phyloP scores from a whole-genome alignment of 2,888 invertebrate species.

The Cephus runcator region DNA sequence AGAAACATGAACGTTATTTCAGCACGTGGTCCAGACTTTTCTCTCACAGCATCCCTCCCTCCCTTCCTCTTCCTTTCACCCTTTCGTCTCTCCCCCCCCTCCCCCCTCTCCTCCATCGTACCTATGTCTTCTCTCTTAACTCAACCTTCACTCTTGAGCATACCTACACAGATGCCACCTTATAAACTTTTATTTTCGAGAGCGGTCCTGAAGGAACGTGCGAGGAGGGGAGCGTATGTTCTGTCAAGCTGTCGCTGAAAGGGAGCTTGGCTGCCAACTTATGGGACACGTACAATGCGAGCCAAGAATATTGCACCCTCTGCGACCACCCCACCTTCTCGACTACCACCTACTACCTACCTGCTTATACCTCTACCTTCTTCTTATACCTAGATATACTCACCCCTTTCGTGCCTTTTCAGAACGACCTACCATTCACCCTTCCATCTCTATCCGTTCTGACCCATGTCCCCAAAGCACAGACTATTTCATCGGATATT shows the following conservation, averaged over 20 bases:
- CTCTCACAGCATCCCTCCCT: conserved; percentile 19
- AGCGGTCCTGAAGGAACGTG: conserved; percentile 25
- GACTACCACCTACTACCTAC: conserved; percentile 12
- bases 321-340: conserved; percentile 11
- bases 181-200: conserved; percentile 59
- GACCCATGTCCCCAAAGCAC: conserved; percentile 14
- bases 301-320: conserved; percentile 57
- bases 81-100: not conserved
- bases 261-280: conserved; percentile 60
- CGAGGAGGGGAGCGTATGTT: conserved; percentile 54
- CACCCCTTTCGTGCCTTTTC: not conserved
- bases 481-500: conserved; percentile 45
- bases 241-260: conserved; percentile 64
- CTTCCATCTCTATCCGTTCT: conserved; percentile 31
- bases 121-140: conserved; percentile 21
- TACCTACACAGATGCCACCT: conserved; percentile 42
- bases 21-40: conserved; percentile 52
- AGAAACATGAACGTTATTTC: conserved; percentile 57
- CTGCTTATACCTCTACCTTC: not conserved
- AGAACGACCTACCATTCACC: conserved; percentile 27
- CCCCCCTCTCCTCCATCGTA: not conserved
- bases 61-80: not conserved
- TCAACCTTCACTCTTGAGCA: conserved; percentile 8
- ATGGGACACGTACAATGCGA: conserved; percentile 62
- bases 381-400: not conserved